phyloP scores from a whole-genome alignment of 2,113 vertebrate species.

The Galbula dea region DNA sequence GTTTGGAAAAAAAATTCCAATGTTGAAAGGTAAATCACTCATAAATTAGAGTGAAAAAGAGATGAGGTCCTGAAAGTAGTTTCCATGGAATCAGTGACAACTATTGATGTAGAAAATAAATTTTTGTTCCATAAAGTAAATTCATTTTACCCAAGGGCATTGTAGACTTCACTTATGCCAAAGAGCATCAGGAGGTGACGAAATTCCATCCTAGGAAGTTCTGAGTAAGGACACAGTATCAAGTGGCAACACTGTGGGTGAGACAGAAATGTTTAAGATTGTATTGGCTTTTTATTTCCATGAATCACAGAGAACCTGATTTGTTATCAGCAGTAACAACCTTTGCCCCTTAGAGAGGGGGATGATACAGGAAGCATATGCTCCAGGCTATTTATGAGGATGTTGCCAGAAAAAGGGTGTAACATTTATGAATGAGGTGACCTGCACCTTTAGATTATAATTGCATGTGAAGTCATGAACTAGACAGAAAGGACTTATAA shows the following conservation, averaged over 20 bases:
- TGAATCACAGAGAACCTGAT: slow-evolving; percentile 10
- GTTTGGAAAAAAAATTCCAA: background rate
- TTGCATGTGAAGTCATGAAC: background rate
- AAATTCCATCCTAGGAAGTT: background rate
- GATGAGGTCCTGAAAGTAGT: background rate
- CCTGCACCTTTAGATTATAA: background rate
- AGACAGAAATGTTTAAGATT: background rate
- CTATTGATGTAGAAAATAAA: background rate
- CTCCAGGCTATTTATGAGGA: background rate
- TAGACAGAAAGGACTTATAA: background rate
- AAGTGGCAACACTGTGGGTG: background rate
- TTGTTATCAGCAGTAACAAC: slow-evolving; percentile 34
- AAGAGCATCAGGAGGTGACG: background rate
- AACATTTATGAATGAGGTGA: background rate
- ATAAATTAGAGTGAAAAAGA: background rate
- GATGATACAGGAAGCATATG: slow-evolving; percentile 2
- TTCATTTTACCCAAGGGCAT: background rate
- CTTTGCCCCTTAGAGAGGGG: background rate
- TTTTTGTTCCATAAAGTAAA: background rate
- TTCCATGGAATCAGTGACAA: slow-evolving; percentile 27
- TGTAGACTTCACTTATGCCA: background rate
- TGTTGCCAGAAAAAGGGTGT: slow-evolving; percentile 12
- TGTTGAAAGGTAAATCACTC: background rate
- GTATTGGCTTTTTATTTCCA: background rate
- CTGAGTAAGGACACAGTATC: background rate